Percentiles rank a stretch among this genome's conserved stretches.
These are phyloP conservation scores for Parotia lawesii DNA, from an alignment of 2,113 vertebrate genomes.

Conservation along the genomic window DNA sequence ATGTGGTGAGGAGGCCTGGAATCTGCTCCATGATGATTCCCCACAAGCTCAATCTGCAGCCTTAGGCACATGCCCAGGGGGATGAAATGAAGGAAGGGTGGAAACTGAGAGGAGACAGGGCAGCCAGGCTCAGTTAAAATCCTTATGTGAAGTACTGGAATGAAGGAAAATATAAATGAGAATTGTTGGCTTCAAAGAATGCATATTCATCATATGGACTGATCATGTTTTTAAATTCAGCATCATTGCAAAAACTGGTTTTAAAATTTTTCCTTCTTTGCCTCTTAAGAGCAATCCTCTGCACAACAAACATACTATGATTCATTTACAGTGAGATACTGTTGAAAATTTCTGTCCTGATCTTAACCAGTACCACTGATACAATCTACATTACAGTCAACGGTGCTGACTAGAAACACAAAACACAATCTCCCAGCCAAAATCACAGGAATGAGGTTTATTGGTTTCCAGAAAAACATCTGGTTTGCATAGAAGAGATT, in stretches of 20 bases:
- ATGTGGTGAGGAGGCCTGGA: not conserved
- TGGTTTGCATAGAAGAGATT: not conserved
- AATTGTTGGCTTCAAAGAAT: not conserved
- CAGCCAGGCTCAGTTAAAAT: not conserved
- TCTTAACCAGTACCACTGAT: not conserved
- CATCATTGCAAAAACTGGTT: not conserved
- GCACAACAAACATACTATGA: not conserved
- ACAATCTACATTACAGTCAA: not conserved
- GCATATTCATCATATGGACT: not conserved
- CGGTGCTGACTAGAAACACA: not conserved
- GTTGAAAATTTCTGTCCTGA: not conserved
- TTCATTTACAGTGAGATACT: not conserved
- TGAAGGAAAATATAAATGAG: not conserved
- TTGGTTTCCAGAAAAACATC: not conserved
- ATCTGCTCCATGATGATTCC: not conserved
- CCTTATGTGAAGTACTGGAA: not conserved
- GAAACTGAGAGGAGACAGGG: not conserved
- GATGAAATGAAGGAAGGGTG: not conserved
- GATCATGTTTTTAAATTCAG: not conserved
- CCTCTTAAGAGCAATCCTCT: not conserved
- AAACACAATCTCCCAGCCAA: not conserved
- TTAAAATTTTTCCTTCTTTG: not conserved
- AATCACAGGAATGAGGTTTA: not conserved
- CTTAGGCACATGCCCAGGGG: not conserved
- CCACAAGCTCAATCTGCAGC: not conserved